Evolutionary conservation across 2,797 vertebrate species (phyloP), one percentile per base, ranked within the genome.

Genomic region (Nannoperca obscura): DNA sequence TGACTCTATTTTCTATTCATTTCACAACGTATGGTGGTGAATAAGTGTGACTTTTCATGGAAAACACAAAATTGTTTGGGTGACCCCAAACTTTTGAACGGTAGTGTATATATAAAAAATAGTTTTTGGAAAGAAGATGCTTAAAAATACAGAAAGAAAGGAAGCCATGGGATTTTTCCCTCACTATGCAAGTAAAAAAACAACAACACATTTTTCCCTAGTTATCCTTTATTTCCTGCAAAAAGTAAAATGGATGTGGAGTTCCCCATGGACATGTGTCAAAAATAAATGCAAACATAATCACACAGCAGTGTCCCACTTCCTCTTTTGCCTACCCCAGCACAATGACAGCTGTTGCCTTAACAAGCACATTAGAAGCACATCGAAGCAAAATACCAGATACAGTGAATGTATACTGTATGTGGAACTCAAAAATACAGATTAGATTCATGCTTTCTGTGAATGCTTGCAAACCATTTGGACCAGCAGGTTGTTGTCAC

Each of bases 251-350:
- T 2, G 0, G 15, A 12, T 57, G 2, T 52, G 27, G 9, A 57
- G 5, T 74, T 88, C 38, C 68, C 30, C 61, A 19, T 46, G 6
- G 8, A 65, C 57, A 27, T 20, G 7, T 53, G 38, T 24, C 5
- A 7, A 78, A 27, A 38, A 10, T 38, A 53, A 71, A 34, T 27
- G 44, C 4, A 67, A 81, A 81, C 73, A 65, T 78, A 67, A 71
- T 76, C 47, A 57, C 52, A 34, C 14, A 69, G 47, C 5, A 0
- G 3, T 2, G 0, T 32, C n/a, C 2, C n/a, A 78, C 82, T 88
- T 86, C 82, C 82, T 77, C 71, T 81, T 46, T 77, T 59, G 10
- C 27, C 2, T 53, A 36, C 14, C 32, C 24, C 8, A 61, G 30
- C 17, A 22, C 27, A n/a, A 12, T 38, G 34, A 44, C 59, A 67